Base-by-base conservation (phyloP, 2,888 invertebrate genomes). In the Drosophila fulvimacula region DNA sequence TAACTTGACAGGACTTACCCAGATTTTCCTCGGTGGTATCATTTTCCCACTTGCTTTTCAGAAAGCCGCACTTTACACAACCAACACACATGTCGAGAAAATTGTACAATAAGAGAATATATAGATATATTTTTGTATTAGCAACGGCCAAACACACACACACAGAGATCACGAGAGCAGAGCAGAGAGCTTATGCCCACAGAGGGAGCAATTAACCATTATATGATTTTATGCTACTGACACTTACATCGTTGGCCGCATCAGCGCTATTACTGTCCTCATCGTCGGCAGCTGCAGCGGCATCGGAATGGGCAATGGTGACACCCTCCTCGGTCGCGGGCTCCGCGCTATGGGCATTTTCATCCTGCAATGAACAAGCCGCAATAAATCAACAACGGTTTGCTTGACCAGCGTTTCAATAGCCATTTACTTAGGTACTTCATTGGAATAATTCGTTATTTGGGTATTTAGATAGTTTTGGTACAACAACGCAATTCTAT, bases 31-130 rank as follows among this genome's bases (percentile, higher is more conserved):
- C 94, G 72, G 96, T 95, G 93, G 95, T 95, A 93, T 97, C 97
- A 94, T 94, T 94, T 94, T 98, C 98, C 98, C 98, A 98, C 93
- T 96, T 96, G 94, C 95, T 92, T 95, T 93, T 94, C 91, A 93
- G 91, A 91, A 92, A 91, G 69, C 90, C 91, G 81, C 84, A 90
- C 92, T 92, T 55, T 61, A 68, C 67, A 63, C 51, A 78, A 62
- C 34, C 60, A 46, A 71, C 67, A 70, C 68, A 69, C 65, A 69
- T 69, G 57, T 53, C 61, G 63, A 66, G 64, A 34, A 11, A 52
- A 68, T 63, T 62, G 34, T 38, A 62, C 57, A 63, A 76, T 73
- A 30, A 57, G 61, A 49, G 32, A 62, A 57, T 11, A 41, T 46
- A 57, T 52, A 52, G 36, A 24, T 21, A 30, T 27, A 24, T 15